These are phyloP conservation scores for Horisme vitalbata DNA, from an alignment of 2,888 invertebrate genomes.

Conservation along the genomic window DNA sequence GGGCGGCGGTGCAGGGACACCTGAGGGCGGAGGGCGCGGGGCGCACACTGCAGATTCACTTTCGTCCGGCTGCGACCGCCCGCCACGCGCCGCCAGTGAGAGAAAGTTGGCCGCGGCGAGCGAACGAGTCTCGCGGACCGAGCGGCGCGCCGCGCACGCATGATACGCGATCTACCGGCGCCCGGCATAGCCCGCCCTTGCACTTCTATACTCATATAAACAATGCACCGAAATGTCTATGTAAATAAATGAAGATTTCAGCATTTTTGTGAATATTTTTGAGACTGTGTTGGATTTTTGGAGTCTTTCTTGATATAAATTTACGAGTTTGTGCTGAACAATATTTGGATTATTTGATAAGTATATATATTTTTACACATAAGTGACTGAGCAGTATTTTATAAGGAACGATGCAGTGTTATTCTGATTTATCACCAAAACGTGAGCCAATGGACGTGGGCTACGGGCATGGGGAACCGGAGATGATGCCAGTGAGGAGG, in stretches of 20 bases:
- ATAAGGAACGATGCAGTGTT: slow-evolving; percentile 73
- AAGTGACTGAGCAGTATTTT: slow-evolving; percentile 45
- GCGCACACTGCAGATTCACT: slow-evolving; percentile 79
- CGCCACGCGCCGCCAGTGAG: slow-evolving; percentile 81
- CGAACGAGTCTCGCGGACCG: slow-evolving; percentile 78
- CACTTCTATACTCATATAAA: slow-evolving; percentile 53
- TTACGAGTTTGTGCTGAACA: slow-evolving; percentile 23
- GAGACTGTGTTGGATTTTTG: slow-evolving; percentile 33
- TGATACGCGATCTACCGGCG: slow-evolving; percentile 57
- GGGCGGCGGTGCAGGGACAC: slow-evolving; percentile 63
- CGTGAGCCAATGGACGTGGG: slow-evolving; percentile 65
- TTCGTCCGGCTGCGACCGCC: slow-evolving; percentile 76
- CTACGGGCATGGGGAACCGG: slow-evolving; percentile 56
- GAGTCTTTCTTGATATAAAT: slow-evolving; percentile 12
- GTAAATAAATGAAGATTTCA: slow-evolving; percentile 51
- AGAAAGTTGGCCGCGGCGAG: slow-evolving; percentile 82
- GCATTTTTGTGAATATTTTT: slow-evolving; percentile 45
- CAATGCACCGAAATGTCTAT: slow-evolving; percentile 55
- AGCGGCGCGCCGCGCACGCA: slow-evolving; percentile 73
- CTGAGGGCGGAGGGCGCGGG: slow-evolving; percentile 55
- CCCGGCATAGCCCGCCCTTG: slow-evolving; percentile 51
- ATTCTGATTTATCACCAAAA: slow-evolving; percentile 71
- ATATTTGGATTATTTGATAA: slow-evolving; percentile 32
- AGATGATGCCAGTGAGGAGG: slow-evolving; percentile 60
- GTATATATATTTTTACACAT: slow-evolving; percentile 16